These are phyloP conservation scores for Apostichopus leukothele DNA, from an alignment of 53 echinoderm and acorn worm species.

Conservation along the genomic window DNA sequence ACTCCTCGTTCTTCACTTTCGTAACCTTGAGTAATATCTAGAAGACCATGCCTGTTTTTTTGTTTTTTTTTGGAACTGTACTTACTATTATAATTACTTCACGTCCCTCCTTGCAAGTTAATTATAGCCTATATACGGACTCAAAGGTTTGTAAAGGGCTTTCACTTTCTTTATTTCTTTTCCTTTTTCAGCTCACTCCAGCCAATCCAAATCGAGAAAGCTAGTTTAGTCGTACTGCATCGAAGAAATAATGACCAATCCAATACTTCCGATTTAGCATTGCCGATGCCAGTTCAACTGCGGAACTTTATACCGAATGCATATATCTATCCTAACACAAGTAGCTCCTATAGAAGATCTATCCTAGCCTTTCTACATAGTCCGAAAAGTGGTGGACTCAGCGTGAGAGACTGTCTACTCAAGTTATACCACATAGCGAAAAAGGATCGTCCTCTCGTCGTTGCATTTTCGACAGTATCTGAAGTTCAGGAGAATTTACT, in stretches of 20 bases:
- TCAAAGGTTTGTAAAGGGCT: too few species aligned
- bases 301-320: conserved; percentile 21
- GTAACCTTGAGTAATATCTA: too few species aligned
- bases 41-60: too few species aligned
- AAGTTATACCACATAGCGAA: not conserved
- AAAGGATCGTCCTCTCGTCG: conserved; percentile 6
- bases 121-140: too few species aligned
- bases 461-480: not conserved
- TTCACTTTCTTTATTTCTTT: too few species aligned
- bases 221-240: too few species aligned
- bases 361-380: conserved; percentile 22
- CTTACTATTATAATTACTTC: too few species aligned
- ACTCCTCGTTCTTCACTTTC: too few species aligned
- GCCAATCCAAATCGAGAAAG: too few species aligned
- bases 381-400: conserved; percentile 29
- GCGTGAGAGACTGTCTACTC: conserved; percentile 20
- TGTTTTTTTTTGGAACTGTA: too few species aligned
- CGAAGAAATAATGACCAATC: not conserved
- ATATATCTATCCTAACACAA: not conserved
- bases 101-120: too few species aligned
- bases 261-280: not conserved
- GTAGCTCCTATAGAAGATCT: not conserved
- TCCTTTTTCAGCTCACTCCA: too few species aligned
- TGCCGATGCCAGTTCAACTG: conserved; percentile 1
- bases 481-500: conserved; percentile 8